Evolutionary conservation across 2,888 invertebrate genomes (phyloP).

Genomic region (Diarsia rubi): DNA sequence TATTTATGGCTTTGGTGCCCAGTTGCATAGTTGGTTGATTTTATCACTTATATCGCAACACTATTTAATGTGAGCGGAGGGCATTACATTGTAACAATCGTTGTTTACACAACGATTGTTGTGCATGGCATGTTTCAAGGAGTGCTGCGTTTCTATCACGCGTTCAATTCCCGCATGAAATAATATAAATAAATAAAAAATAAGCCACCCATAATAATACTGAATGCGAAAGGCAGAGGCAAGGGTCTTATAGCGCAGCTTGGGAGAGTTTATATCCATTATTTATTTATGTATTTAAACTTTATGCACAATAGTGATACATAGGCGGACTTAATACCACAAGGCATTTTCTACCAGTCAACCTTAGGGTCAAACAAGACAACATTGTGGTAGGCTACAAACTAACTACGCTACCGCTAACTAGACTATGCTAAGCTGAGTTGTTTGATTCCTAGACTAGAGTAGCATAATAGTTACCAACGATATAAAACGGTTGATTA

Average conservation of each 20-base stretch:
- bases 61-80: too few relatives aligned
- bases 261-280: background rate
- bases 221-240: background rate
- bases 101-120: too few relatives aligned
- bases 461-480: too few relatives aligned
- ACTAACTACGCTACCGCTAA: too few relatives aligned
- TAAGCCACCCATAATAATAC: background rate
- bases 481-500: background rate
- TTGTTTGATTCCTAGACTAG: background rate
- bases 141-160: background rate
- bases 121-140: background rate
- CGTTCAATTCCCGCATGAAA: background rate
- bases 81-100: background rate
- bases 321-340: too few relatives aligned
- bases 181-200: too few relatives aligned
- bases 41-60: background rate
- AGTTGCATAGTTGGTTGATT: background rate
- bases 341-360: too few relatives aligned
- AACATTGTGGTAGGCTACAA: too few relatives aligned
- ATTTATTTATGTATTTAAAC: too few relatives aligned
- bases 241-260: background rate
- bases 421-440: background rate
- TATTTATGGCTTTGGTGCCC: slow-evolving; percentile 5
- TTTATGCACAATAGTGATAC: too few relatives aligned
- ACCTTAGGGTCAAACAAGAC: too few relatives aligned